Evolutionary conservation across 2,888 invertebrate genomes (phyloP), one percentile per base, ranked within the genome.

Genomic region (Drosophila neotestacea): DNA sequence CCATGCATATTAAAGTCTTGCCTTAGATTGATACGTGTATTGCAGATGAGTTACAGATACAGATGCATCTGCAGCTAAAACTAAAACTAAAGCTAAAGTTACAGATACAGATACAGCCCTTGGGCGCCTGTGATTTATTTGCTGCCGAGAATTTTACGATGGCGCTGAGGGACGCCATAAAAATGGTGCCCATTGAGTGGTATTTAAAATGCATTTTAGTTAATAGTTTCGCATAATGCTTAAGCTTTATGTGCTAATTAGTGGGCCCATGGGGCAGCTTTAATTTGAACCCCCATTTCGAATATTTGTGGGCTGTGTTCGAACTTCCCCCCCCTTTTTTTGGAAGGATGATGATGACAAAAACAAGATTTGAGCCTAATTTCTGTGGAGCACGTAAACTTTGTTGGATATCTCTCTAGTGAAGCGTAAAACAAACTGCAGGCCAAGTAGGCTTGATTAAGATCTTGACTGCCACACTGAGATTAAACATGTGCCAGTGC

Each of bases 341-440:
- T 4, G 11, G 27, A 10, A n/a, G 13, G 27, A 61, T 11, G 64
- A 63, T 75, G 70, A 79, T 85, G 82, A 71, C 51, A 75, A 64
- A 66, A 72, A 73, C 68, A 77, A 83, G 84, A 86, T 86, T 83
- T 86, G 76, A 73, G 83, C 81, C 85, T 87, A 85, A 85, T 85
- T 85, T 85, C 88, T 76, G 73, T 76, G 63, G 79, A 73, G 82
- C 87, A 85, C 81, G 84, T 85, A 78, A 80, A 78, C 70, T 72
- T 83, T 69, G 67, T 69, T 62, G 56, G 70, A 70, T 78, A 70
- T 79, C 77, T 79, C 77, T 70, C 75, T 73, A 68, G 86, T 63
- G 65, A 77, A 82, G 73, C 78, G 73, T 70, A 72, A 71, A 77
- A 67, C 62, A 66, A 73, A 67, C 73, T 63, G 62, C 51, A 52